Evolutionary conservation across 2,888 invertebrate genomes (phyloP), one percentile per base, ranked within the genome.

Genomic region (Dryobotodes eremita): DNA sequence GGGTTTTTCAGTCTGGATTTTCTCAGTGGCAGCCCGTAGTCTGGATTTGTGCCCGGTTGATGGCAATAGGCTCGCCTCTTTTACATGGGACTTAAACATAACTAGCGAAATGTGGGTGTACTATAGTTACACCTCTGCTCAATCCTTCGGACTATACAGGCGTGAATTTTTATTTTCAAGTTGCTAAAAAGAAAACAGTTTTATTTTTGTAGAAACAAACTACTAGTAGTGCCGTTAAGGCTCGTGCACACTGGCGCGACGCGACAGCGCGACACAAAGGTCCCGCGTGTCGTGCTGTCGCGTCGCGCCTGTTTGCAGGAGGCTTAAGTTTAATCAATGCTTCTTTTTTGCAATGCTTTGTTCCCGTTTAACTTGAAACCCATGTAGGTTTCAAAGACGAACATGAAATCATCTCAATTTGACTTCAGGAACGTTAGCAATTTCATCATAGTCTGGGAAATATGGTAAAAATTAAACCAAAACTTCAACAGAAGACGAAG

Each of bases 401-500:
- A 23, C 26, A 42, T 26, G 11, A 55, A 64, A 20, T 55, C 48
- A 20, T 53, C 20, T 53, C 20, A 64, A 64, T 77, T 77, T 53
- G 26, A 50, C 50, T 23, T n/a, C 0, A 31, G 17, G 26, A 50
- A 55, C 13, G 89, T 90, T 89, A n/a, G 23, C n/a, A 55, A 59
- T 13, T 64, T 26, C 36, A 90, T 86, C 81, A 89, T 90, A 85
- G 90, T 89, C 53, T n/a, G 1, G 8, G 15, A 57, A 42, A 57
- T 48, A 15, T 59, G 4, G 89, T 88, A 85, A 89, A 90, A 92
- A 92, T 92, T 92, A 74, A 85, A 84, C 92, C 91, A 91, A 87
- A 86, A 91, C 89, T 89, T 91, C 88, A 86, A 79, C 85, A 48
- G 85, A 80, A 82, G 85, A 80, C 75, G 86, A 84, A 86, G 88